A percentile compares a stretch with the other conserved stretches of the same genome.
Evolutionary conservation across 2,888 invertebrate species (phyloP).

Genomic region (Patella pellucida): DNA sequence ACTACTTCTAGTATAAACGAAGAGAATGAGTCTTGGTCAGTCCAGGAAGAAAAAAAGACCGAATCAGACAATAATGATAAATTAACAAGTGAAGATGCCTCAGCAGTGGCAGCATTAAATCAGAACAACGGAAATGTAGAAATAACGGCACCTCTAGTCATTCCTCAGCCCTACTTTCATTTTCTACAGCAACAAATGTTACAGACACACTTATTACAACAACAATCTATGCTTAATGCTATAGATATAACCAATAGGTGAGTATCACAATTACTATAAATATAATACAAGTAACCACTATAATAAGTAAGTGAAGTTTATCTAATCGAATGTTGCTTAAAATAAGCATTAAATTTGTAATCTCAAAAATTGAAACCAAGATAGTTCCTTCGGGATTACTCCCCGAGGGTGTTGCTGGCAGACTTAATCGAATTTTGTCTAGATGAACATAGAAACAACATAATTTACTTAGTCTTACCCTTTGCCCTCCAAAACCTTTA

Average conservation of each 20-base stretch:
- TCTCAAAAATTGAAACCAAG: no score
- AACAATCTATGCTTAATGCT: constrained; percentile 44
- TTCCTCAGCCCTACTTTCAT: constrained; percentile 49
- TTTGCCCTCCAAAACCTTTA: no score
- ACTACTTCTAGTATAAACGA: not conserved
- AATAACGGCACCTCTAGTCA: constrained; percentile 29
- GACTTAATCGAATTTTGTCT: no score
- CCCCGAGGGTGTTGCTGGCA: no score
- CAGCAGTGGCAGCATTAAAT: constrained; percentile 43
- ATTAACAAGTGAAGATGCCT: constrained; percentile 24
- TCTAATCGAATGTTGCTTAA: no score
- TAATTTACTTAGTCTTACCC: no score
- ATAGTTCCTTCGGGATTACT: no score
- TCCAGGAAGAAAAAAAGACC: constrained; percentile 26
- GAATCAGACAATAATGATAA: constrained; percentile 14
- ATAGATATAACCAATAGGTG: constrained; percentile 44
- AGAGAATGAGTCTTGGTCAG: constrained; percentile 23
- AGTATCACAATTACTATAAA: constrained; percentile 15
- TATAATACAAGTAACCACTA: no score
- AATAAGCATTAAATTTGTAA: no score
- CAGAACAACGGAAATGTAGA: constrained; percentile 14
- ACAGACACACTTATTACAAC: constrained; percentile 48
- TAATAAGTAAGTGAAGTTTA: no score
- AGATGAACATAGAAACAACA: no score
- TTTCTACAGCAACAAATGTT: constrained; percentile 55